phyloP scores from a whole-genome alignment of 2,113 vertebrate genomes.

The Brachyistius frenatus region DNA sequence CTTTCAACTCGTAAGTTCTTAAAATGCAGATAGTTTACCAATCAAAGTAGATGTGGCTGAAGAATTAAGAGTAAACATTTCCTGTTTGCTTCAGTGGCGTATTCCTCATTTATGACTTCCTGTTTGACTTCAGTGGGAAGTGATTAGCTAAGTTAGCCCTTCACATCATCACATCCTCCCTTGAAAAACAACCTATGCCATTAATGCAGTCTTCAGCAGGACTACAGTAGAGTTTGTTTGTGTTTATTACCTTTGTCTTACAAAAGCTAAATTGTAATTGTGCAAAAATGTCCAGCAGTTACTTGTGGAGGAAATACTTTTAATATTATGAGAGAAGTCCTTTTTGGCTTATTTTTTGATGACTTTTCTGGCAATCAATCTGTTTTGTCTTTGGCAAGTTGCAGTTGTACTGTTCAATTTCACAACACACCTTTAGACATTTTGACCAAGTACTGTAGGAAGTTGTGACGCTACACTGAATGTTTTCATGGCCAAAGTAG shows the following conservation, averaged over 20 bases:
- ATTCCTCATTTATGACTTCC: slow-evolving; percentile 42
- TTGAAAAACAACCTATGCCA: background rate
- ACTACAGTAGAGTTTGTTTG: background rate
- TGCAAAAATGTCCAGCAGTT: background rate
- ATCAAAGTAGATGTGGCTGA: slow-evolving; percentile 10
- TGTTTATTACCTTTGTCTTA: background rate
- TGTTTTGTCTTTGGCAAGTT: background rate
- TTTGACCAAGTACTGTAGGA: too few species aligned
- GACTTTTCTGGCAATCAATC: background rate
- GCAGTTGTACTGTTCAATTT: background rate
- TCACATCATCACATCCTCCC: slow-evolving; percentile 1
- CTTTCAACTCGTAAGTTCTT: slow-evolving; percentile 42
- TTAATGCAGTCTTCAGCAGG: background rate
- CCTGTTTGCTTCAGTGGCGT: slow-evolving; percentile 35
- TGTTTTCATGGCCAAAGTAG: background rate
- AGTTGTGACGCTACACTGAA: background rate
- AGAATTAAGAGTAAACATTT: slow-evolving; percentile 61
- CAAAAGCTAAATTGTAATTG: background rate
- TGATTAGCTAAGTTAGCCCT: slow-evolving; percentile 14
- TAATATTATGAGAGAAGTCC: background rate
- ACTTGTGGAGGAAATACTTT: background rate
- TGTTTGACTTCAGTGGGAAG: slow-evolving; percentile 30
- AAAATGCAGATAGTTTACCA: slow-evolving; percentile 17
- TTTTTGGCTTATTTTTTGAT: background rate
- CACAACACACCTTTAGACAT: too few species aligned